Conservation (phyloP, 2,113 vertebrate species). For the Campylomormyrus numenius region DNA sequence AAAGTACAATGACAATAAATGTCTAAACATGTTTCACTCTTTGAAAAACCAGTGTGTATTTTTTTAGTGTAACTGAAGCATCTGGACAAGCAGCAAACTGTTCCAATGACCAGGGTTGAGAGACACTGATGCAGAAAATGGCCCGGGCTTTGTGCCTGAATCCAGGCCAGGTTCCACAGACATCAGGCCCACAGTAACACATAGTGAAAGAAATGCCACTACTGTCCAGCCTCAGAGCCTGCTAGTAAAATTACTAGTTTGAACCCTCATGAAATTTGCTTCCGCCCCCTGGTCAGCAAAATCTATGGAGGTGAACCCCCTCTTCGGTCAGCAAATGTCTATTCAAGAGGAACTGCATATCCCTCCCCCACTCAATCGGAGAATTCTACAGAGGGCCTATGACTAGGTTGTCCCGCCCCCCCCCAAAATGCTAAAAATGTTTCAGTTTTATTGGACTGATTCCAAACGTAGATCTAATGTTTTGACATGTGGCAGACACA, state of each 20-base stretch:
- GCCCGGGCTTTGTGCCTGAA: not conserved
- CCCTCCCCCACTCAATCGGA: not conserved
- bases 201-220: not conserved
- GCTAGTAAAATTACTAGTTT: not conserved
- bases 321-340: not conserved
- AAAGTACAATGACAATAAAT: not conserved
- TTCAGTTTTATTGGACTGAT: not conserved
- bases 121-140: not conserved
- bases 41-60: not conserved
- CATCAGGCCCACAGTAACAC: not conserved
- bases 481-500: constrained; percentile 13
- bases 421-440: not conserved
- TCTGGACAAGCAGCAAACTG: not conserved
- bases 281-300: not conserved
- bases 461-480: not conserved
- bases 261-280: not conserved
- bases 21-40: not conserved
- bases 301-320: not conserved
- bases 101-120: not conserved
- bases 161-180: not conserved
- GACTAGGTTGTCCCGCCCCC: not conserved
- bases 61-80: not conserved
- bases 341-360: not conserved
- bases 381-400: not conserved
- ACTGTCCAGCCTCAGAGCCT: not conserved